Percentiles rank a stretch among this genome's conserved stretches.
phyloP scores from a whole-genome alignment of 2,113 vertebrate species.

The Tetrao urogallus region DNA sequence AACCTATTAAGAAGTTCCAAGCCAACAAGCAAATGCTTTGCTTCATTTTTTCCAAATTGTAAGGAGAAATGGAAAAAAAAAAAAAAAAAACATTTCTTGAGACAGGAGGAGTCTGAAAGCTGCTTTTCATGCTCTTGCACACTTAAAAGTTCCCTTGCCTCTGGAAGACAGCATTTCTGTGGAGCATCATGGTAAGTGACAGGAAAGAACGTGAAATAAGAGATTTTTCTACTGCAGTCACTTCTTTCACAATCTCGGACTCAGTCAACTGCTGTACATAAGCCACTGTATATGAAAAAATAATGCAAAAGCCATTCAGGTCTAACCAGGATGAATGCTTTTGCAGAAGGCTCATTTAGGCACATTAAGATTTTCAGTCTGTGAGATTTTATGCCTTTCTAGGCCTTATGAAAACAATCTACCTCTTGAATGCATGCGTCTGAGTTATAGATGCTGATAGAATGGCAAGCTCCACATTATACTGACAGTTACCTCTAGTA shows the following conservation, averaged over 20 bases:
- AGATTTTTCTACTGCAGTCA: neutral
- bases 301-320: conserved; percentile 10
- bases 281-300: neutral
- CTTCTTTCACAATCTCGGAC: neutral
- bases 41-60: neutral
- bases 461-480: neutral
- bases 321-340: neutral
- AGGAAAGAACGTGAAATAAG: conserved; percentile 9
- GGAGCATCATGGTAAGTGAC: neutral
- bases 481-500: neutral
- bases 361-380: conserved; percentile 3
- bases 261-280: neutral
- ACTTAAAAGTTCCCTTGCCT: neutral
- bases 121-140: neutral
- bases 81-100: neutral
- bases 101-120: neutral
- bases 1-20: neutral
- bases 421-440: neutral
- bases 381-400: neutral
- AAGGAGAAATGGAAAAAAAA: neutral
- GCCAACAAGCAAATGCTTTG: neutral
- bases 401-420: neutral
- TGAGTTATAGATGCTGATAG: neutral
- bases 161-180: neutral
- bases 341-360: neutral